Conservation (phyloP, 2,113 vertebrate genomes). For the Cebidichthys violaceus region DNA sequence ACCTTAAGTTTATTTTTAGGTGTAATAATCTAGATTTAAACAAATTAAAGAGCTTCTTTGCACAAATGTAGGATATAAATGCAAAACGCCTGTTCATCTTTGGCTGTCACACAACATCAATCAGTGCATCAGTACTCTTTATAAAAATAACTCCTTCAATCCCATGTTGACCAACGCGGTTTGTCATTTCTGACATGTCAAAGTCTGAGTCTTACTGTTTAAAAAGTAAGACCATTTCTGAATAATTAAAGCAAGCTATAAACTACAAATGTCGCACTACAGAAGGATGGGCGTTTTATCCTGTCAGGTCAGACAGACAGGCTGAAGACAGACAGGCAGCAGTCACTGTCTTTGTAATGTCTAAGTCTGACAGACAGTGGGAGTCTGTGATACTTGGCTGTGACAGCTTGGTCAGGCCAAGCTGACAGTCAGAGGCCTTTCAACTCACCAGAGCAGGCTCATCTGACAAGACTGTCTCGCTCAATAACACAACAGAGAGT, state of each 20-base stretch:
- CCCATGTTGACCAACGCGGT: slow-evolving; percentile 17
- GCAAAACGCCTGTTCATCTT: slow-evolving; percentile 12
- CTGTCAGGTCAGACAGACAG: slow-evolving; percentile 33
- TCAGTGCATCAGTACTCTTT: slow-evolving; percentile 40
- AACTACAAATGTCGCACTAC: slow-evolving; percentile 13
- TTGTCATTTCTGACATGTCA: slow-evolving; percentile 53
- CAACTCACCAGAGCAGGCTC: slow-evolving; percentile 59
- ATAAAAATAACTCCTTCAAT: slow-evolving; percentile 59
- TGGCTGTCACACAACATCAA: slow-evolving; percentile 53
- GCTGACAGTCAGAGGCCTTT: slow-evolving; percentile 68
- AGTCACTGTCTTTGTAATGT: slow-evolving; percentile 56
- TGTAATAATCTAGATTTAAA: background rate
- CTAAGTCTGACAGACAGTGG: slow-evolving; percentile 56
- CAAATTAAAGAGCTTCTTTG: background rate
- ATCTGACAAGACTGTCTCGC: slow-evolving; percentile 69
- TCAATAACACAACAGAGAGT: slow-evolving; percentile 62
- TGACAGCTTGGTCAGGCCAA: slow-evolving; percentile 61
- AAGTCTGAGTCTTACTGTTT: slow-evolving; percentile 20
- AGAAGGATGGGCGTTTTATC: slow-evolving; percentile 4
- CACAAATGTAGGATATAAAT: background rate
- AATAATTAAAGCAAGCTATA: background rate
- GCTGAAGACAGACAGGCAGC: slow-evolving; percentile 41
- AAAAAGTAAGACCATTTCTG: background rate
- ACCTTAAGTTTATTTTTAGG: background rate
- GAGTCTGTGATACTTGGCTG: slow-evolving; percentile 60